A percentile compares a stretch with the other conserved stretches of the same genome.
phyloP scores from a whole-genome alignment of 2,797 vertebrate species.

The Lycodopsis pacificus region DNA sequence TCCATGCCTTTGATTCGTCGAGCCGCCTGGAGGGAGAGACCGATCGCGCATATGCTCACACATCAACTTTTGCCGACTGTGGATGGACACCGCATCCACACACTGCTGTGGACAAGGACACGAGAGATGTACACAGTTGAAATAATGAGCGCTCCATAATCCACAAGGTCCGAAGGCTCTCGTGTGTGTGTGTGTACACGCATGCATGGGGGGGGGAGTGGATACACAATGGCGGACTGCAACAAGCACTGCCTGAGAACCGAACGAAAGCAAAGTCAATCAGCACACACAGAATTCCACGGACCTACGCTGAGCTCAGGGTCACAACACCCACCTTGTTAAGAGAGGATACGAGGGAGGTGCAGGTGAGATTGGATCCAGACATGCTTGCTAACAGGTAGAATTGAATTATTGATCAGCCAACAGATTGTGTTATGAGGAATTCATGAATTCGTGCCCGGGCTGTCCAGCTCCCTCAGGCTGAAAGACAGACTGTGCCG shows the following conservation, averaged over 20 bases:
- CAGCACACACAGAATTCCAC: conserved; percentile 37
- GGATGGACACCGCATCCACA: conserved; percentile 40
- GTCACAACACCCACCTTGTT: conserved; percentile 79
- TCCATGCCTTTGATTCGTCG: conserved; percentile 77
- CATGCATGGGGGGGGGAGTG: conserved; percentile 41
- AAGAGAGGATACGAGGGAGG: conserved; percentile 65
- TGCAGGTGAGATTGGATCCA: conserved; percentile 81
- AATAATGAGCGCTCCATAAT: conserved; percentile 68
- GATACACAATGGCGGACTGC: conserved; percentile 43
- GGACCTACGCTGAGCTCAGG: conserved; percentile 67
- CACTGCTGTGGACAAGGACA: conserved; percentile 36
- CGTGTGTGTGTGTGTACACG: conserved; percentile 6
- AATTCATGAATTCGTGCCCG: conserved; percentile 78
- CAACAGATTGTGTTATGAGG: conserved; percentile 86
- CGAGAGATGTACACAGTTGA: conserved; percentile 27
- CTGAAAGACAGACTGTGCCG: conserved; percentile 42
- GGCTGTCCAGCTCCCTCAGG: conserved; percentile 61
- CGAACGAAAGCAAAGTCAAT: conserved; percentile 58
- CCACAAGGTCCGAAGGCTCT: conserved; percentile 50
- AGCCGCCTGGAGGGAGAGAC: conserved; percentile 66
- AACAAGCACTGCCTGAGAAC: conserved; percentile 46
- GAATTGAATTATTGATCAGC: conserved; percentile 89
- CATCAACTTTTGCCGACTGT: conserved; percentile 27
- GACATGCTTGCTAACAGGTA: conserved; percentile 79
- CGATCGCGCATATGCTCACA: conserved; percentile 54